Evolutionary conservation across 2,113 vertebrate genomes (phyloP).

Genomic region (Petromus typicus): DNA sequence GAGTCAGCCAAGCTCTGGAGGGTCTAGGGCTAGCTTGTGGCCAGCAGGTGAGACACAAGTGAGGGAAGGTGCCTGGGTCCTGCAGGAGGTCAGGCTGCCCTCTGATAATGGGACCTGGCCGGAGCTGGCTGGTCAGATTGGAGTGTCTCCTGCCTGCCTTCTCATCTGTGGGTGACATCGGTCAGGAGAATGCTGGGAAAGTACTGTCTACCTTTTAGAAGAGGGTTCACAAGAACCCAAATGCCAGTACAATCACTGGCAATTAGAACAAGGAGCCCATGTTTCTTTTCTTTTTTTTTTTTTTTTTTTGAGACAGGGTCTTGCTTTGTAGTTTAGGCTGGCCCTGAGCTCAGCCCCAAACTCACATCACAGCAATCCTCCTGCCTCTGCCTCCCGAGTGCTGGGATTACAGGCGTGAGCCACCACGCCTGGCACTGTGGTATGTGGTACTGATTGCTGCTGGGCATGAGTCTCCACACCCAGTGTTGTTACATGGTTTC

Average conservation of each 20-base stretch:
- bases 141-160: background rate
- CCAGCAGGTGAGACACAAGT: background rate
- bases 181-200: background rate
- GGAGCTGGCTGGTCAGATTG: background rate
- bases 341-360: no score
- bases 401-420: no score
- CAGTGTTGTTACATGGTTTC: no score
- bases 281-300: no score
- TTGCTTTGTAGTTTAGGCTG: no score
- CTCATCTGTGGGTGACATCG: no score
- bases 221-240: background rate
- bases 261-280: background rate
- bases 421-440: no score
- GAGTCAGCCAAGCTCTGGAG: background rate
- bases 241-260: background rate
- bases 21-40: background rate
- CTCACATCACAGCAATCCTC: no score
- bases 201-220: background rate
- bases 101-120: accelerated
- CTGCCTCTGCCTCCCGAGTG: no score
- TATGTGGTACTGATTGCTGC: no score
- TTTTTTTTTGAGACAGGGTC: no score
- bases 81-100: background rate
- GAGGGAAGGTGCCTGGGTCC: background rate
- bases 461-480: no score